phyloP scores from a whole-genome alignment of 2,888 invertebrate species.

The Amphipyra berbera region DNA sequence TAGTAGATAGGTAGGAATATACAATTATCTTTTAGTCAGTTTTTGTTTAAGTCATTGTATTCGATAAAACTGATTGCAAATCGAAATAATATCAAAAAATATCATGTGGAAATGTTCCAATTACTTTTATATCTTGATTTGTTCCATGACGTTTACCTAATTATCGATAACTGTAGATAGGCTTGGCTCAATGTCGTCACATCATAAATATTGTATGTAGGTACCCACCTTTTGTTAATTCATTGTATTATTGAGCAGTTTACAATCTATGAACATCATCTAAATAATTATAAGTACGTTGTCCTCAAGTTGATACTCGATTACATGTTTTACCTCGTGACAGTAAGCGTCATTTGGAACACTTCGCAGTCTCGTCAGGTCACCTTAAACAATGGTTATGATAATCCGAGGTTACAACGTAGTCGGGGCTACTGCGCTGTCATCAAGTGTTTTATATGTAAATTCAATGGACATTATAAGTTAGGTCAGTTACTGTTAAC shows the following conservation, averaged over 20 bases:
- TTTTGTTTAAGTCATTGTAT: no score
- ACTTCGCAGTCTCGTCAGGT: slow-evolving; percentile 8
- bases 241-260: slow-evolving; percentile 10
- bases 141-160: slow-evolving; percentile 33
- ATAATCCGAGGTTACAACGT: slow-evolving; percentile 38
- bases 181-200: slow-evolving; percentile 50
- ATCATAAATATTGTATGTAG: slow-evolving; percentile 30
- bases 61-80: slow-evolving; percentile 15
- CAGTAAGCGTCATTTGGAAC: slow-evolving; percentile 17
- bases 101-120: slow-evolving; percentile 13
- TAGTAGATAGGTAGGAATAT: no score
- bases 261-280: slow-evolving; percentile 24
- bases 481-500: slow-evolving; percentile 2
- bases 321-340: slow-evolving; percentile 26
- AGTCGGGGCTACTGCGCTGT: slow-evolving; percentile 29
- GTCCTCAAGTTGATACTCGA: slow-evolving; percentile 28
- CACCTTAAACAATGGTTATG: slow-evolving; percentile 42
- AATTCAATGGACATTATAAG: slow-evolving; percentile 26
- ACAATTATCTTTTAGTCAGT: no score
- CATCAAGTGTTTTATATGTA: slow-evolving; percentile 25
- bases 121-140: slow-evolving; percentile 27
- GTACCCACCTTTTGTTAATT: slow-evolving; percentile 17
- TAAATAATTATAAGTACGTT: slow-evolving; percentile 37
- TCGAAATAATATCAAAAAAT: no score
- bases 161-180: slow-evolving; percentile 33